A percentile compares a stretch with the other conserved stretches of the same genome.
phyloP scores from a whole-genome alignment of 1,140 invertebrate genomes.

The Tetragnatha versicolor region DNA sequence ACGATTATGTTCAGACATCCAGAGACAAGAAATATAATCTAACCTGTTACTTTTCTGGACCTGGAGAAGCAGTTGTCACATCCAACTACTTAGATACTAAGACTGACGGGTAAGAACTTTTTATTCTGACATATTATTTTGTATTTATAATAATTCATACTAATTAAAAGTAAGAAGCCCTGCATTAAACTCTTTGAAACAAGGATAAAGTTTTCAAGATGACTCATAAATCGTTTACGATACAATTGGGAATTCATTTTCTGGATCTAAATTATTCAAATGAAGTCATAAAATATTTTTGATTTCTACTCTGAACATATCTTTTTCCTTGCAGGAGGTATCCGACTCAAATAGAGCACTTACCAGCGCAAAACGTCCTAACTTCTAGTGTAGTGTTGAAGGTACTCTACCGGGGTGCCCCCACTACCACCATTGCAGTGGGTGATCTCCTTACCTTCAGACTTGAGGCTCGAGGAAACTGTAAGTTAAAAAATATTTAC shows the following conservation, averaged over 20 bases:
- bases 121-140: no score
- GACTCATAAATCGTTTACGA: no score
- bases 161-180: no score
- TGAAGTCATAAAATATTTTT: no score
- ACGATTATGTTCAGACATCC: constrained; percentile 89
- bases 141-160: no score
- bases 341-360: constrained; percentile 88
- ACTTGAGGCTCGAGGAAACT: constrained; percentile 86
- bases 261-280: no score
- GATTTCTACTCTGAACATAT: no score
- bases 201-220: no score
- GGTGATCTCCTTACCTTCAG: constrained; percentile 90
- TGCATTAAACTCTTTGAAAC: no score
- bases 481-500: no score
- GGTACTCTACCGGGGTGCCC: constrained; percentile 86
- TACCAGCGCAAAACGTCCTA: constrained; percentile 87
- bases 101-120: constrained; percentile 62
- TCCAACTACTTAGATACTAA: constrained; percentile 92
- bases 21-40: constrained; percentile 90
- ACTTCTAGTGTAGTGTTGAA: constrained; percentile 84
- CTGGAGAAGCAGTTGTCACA: constrained; percentile 89
- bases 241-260: no score
- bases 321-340: constrained; percentile 72
- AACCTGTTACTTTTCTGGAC: constrained; percentile 87
- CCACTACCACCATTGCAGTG: constrained; percentile 92